Base-by-base conservation (phyloP, 2,113 vertebrate genomes). In the Eurypyga helias region DNA sequence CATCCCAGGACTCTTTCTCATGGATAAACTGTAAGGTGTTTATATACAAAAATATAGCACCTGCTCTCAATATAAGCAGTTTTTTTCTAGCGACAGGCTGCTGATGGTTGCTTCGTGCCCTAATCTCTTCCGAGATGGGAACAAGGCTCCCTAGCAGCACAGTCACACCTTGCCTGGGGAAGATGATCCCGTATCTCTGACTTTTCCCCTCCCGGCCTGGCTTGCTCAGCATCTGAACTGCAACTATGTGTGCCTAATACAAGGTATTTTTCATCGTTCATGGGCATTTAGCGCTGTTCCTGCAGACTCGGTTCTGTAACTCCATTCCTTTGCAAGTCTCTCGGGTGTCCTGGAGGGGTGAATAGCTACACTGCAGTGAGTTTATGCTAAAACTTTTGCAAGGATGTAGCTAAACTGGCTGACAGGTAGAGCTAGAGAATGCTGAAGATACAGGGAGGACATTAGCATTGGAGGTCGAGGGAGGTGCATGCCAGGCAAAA, bases 311-410 rank as follows among this genome's bases (percentile, higher is more conserved):
- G 31, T 17, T 78, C 28, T 84, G 20, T 38, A 82, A 69, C 48
- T 55, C 51, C 60, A 62, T 25, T 48, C 34, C 57, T 73, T 69
- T 25, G 12, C 61, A 58, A 43, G 12, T n/a, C 43, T 43, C 20
- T 69, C 29, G 0, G 0, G n/a, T 9, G 38, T 9, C 49, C 70
- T 24, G 38, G n/a, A 25, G 28, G 34, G 34, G 26, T 34, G 57
- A 90, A 87, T 7, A 29, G 33, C 55, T 34, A 66, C 51, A 31
- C n/a, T 45, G 46, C 52, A 45, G 33, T 2, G 55, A 78, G 57
- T 31, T 89, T 31, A 31, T 45, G 52, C 62, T 41, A 36, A 67
- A 84, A 85, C 11, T 65, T 65, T 11, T 52, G 29, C 31, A 61
- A 85, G 49, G 23, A 64, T 41, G 25, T 20, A 49, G 66, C 48